Percentiles rank a stretch among this genome's conserved stretches.
phyloP scores from a whole-genome alignment of 2,888 invertebrate genomes.

The Zaprionus lineosus region DNA sequence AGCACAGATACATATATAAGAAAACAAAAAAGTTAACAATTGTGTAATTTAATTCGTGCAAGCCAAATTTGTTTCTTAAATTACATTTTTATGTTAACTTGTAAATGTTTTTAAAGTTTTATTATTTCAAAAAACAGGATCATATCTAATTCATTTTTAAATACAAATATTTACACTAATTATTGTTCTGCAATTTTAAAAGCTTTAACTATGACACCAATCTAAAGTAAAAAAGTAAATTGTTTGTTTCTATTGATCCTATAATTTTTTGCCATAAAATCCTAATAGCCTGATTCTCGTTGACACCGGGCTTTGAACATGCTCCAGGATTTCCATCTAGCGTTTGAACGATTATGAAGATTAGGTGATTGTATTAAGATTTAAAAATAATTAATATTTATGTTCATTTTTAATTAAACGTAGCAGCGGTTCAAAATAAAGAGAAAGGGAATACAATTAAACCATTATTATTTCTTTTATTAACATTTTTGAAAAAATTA shows the following conservation, averaged over 20 bases:
- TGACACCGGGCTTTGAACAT: slow-evolving; percentile 83
- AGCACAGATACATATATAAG: slow-evolving; percentile 11
- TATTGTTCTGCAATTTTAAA: slow-evolving; percentile 52
- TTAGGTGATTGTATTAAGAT: slow-evolving; percentile 13
- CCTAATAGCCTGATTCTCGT: slow-evolving; percentile 83
- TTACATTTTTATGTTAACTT: too few relatives aligned
- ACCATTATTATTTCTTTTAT: slow-evolving; percentile 53
- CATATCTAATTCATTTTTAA: slow-evolving; percentile 33
- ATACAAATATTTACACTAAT: slow-evolving; percentile 64
- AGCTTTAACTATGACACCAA: slow-evolving; percentile 21
- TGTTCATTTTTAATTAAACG: slow-evolving; percentile 35
- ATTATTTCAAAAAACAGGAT: slow-evolving; percentile 41
- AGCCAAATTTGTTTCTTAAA: too few relatives aligned
- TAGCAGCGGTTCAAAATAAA: slow-evolving; percentile 52
- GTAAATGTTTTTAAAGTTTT: slow-evolving; percentile 2
- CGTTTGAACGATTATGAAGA: slow-evolving; percentile 41
- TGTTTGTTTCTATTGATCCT: slow-evolving; percentile 53
- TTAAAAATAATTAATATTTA: slow-evolving; percentile 37
- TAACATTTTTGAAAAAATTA: slow-evolving; percentile 15
- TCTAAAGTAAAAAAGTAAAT: slow-evolving; percentile 24
- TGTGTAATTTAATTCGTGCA: too few relatives aligned
- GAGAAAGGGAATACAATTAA: slow-evolving; percentile 52
- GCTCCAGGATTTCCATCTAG: slow-evolving; percentile 83
- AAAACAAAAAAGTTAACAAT: slow-evolving; percentile 28
- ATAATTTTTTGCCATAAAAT: slow-evolving; percentile 83